Evolutionary conservation across 2,797 vertebrate genomes (phyloP).

Genomic region (Acanthurus tractus): DNA sequence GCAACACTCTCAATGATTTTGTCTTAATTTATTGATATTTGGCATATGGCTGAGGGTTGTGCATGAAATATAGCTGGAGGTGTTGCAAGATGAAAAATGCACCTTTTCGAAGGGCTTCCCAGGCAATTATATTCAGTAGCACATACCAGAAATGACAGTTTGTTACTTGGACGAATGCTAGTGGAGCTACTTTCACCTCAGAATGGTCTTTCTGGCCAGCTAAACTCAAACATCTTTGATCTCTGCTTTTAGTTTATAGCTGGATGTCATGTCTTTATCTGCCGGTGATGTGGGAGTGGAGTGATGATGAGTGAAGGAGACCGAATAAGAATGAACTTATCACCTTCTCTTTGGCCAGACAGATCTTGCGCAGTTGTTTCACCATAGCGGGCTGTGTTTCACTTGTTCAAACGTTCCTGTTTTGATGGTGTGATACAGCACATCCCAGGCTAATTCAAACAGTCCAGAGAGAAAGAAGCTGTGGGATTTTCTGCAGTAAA

Average conservation of each 20-base stretch:
- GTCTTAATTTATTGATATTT: slow-evolving; percentile 74
- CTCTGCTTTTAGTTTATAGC: slow-evolving; percentile 61
- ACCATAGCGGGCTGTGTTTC: slow-evolving; percentile 28
- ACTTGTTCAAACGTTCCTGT: slow-evolving; percentile 65
- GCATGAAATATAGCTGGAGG: slow-evolving; percentile 60
- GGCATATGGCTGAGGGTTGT: slow-evolving; percentile 48
- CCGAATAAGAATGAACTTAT: slow-evolving; percentile 57
- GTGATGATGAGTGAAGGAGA: slow-evolving; percentile 48
- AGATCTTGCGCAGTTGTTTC: slow-evolving; percentile 30
- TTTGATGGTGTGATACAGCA: slow-evolving; percentile 54
- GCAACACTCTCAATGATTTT: slow-evolving; percentile 59
- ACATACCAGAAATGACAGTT: slow-evolving; percentile 73
- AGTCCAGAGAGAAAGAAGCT: slow-evolving; percentile 47
- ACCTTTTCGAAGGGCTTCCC: slow-evolving; percentile 46
- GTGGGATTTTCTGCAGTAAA: slow-evolving; percentile 37
- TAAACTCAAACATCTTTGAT: slow-evolving; percentile 65
- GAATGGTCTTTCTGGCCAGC: slow-evolving; percentile 61
- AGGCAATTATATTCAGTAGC: slow-evolving; percentile 70
- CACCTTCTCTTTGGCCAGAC: slow-evolving; percentile 43
- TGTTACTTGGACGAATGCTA: slow-evolving; percentile 61
- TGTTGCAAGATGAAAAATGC: slow-evolving; percentile 64
- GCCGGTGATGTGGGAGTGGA: slow-evolving; percentile 57
- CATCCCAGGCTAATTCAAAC: slow-evolving; percentile 47
- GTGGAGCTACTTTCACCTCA: slow-evolving; percentile 54
- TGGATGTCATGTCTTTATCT: slow-evolving; percentile 60